Evolutionary conservation across 2,113 vertebrate genomes (phyloP), one percentile per base, ranked within the genome.

Genomic region (Poecilia latipinna): DNA sequence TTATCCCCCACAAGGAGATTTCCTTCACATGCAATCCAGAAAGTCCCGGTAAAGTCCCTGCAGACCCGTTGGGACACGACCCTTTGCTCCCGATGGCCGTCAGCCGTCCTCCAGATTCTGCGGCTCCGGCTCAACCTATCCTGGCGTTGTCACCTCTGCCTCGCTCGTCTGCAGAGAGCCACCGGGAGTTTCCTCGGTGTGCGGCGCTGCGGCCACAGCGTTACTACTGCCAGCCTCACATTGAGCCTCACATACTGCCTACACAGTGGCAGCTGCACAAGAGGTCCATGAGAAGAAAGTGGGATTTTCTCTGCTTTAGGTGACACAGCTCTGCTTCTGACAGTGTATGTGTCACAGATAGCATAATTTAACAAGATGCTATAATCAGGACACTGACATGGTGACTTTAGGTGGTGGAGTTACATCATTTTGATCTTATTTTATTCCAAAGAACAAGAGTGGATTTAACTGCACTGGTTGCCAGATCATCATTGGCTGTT

Each of bases 181-280:
- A 15, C 60, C 29, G 1, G 33, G 22, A 35, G 74, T 54, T 65
- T 65, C 51, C 62, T 22, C 29, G 3, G 33, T 61, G 39, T 54
- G 48, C 61, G 51, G 69, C 72, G 70, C 10, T 19, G 68, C 68
- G 35, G 35, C 37, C 22, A 13, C 61, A 35, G 72, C 26, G 51
- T 32, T 42, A 22, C 62, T 61, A 37, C 70, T 79, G 66, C 5
- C 42, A 31, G 72, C 24, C 72, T 73, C 79, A 82, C 72, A 60
- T 74, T 26, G 26, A 26, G 26, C 26, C 26, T 26, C 26, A 26
- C 26, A 26, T 26, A 26, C 26, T 26, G 26, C 26, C 26, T 26
- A 26, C 35, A 32, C 51, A 72, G 75, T 19, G 17, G 19, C 17
- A 61, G 57, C 62, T 17, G 79, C 72, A 57, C 0, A 54, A 8